phyloP scores from a whole-genome alignment of 1,140 invertebrate genomes.

The Achroia grisella region DNA sequence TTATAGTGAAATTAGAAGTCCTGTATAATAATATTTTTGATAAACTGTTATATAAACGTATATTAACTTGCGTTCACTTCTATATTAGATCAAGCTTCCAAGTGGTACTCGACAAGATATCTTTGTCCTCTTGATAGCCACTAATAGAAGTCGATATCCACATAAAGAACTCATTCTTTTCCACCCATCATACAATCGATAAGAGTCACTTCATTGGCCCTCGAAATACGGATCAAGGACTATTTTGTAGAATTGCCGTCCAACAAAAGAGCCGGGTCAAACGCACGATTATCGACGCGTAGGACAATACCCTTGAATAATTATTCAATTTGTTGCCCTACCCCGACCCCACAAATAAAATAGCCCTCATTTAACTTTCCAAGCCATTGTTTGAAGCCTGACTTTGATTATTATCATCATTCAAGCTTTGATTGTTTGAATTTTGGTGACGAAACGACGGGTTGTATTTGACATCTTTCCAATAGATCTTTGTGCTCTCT shows the following conservation, averaged over 20 bases:
- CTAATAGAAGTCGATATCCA: background rate
- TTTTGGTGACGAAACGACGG: background rate
- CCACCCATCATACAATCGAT: background rate
- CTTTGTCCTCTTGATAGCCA: background rate
- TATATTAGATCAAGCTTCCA: background rate
- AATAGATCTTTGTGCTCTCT: background rate
- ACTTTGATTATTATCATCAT: slow-evolving; percentile 16
- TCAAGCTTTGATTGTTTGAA: slow-evolving; percentile 26
- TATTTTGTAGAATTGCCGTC: too few species aligned
- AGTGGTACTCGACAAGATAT: background rate
- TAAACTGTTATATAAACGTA: too few species aligned
- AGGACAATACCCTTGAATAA: slow-evolving; percentile 37
- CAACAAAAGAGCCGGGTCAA: background rate
- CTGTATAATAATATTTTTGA: too few species aligned
- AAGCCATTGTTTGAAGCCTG: slow-evolving; percentile 23
- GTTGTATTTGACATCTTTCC: too few species aligned
- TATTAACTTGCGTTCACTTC: too few species aligned
- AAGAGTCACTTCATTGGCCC: too few species aligned
- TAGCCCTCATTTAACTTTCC: slow-evolving; percentile 39
- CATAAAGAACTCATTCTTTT: background rate
- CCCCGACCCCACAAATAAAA: slow-evolving; percentile 28
- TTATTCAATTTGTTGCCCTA: slow-evolving; percentile 48
- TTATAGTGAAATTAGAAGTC: too few species aligned
- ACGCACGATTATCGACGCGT: slow-evolving; percentile 24
- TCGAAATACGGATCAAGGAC: too few species aligned